These are phyloP conservation scores for Cisticola juncidis DNA, from an alignment of 2,113 vertebrate species.

Conservation along the genomic window DNA sequence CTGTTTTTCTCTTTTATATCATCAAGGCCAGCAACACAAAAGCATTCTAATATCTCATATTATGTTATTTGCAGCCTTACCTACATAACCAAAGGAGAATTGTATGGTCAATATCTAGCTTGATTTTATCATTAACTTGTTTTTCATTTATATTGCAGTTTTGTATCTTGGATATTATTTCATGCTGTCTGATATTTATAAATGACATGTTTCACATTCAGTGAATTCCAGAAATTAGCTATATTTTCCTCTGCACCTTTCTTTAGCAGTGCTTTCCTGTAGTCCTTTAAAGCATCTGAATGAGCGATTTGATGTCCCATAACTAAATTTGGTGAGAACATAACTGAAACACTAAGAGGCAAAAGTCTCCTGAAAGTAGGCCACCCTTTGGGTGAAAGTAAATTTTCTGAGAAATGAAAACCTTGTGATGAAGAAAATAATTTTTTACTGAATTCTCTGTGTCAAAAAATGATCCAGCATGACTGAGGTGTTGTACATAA, in stretches of 20 bases:
- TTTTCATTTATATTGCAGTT: not conserved
- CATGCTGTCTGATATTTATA: slow-evolving; percentile 7
- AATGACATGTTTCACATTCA: not conserved
- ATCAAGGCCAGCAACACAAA: not conserved
- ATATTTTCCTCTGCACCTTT: not conserved
- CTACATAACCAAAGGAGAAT: not conserved
- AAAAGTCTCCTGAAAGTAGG: not conserved
- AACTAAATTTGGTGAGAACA: not conserved
- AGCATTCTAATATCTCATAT: not conserved
- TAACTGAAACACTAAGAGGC: not conserved
- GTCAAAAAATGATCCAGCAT: not conserved
- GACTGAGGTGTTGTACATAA: not conserved
- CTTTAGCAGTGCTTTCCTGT: slow-evolving; percentile 25
- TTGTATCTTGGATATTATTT: not conserved
- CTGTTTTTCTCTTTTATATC: not conserved
- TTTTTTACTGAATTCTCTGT: not conserved
- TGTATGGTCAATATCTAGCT: not conserved
- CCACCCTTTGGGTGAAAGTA: not conserved
- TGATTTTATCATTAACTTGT: not conserved
- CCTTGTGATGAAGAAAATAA: not conserved
- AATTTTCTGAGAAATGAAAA: not conserved
- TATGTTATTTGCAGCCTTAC: not conserved
- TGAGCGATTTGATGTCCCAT: not conserved
- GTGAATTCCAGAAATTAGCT: slow-evolving; percentile 27
- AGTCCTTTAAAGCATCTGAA: not conserved